Percentiles rank a stretch among this genome's conserved stretches.
Evolutionary conservation across 2,797 vertebrate species (phyloP).

Genomic region (Micropoecilia bifurca): DNA sequence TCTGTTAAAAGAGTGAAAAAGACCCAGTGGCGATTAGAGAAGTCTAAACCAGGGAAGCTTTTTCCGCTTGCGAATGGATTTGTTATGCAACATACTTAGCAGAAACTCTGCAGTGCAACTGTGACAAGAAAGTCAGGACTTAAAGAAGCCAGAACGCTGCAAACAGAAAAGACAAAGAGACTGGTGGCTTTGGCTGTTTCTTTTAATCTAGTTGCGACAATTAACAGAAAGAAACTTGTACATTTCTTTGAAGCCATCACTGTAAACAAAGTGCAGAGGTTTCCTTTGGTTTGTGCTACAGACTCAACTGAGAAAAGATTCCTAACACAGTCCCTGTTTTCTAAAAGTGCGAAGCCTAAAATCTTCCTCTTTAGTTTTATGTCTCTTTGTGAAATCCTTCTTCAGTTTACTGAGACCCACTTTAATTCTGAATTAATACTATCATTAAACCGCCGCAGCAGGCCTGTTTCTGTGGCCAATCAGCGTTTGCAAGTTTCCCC

Average conservation of each 20-base stretch:
- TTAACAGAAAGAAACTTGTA: neutral
- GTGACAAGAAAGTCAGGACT: neutral
- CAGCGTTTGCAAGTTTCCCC: constrained; percentile 21
- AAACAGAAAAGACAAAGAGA: neutral
- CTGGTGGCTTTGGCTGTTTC: neutral
- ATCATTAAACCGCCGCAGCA: neutral
- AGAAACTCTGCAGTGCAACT: neutral
- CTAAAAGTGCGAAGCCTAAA: constrained; percentile 11
- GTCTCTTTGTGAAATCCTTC: neutral
- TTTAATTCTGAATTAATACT: constrained; percentile 36
- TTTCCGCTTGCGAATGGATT: neutral
- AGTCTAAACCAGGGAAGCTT: neutral
- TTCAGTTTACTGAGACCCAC: constrained; percentile 17
- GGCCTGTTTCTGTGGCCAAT: neutral
- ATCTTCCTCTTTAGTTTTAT: constrained; percentile 6
- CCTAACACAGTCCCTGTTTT: constrained; percentile 3
- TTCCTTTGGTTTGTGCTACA: constrained; percentile 44
- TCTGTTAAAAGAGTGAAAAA: neutral
- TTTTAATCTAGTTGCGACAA: neutral
- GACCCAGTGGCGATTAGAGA: neutral
- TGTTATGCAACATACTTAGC: neutral
- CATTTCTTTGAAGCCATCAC: neutral
- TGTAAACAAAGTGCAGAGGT: neutral
- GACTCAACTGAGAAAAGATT: constrained; percentile 59
- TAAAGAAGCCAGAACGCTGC: neutral